These are phyloP conservation scores for cat (Felis catus) DNA, from an alignment of 2,113 vertebrate genomes.

Conservation along the genomic window F.catus_Fca126_mat1.0 CM031418.1:87292001-87292500, in stretches of 20 bases:
- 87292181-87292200: background rate
- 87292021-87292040: conserved; percentile 34
- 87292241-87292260: conserved; percentile 58
- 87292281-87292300: conserved; percentile 35
- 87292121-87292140: conserved; percentile 17
- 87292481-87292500: background rate
- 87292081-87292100: conserved; percentile 23
- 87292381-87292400: background rate
- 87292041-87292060: background rate
- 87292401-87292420: background rate
- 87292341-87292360: background rate
- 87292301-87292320: conserved; percentile 25
- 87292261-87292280: conserved; percentile 48
- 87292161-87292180: conserved; percentile 57
- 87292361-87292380: background rate
- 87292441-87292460: background rate
- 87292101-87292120: background rate
- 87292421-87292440: background rate
- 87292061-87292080: background rate
- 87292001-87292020: conserved; percentile 36
- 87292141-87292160: conserved; percentile 44
- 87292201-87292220: background rate
- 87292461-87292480: background rate
- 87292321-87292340: conserved; percentile 48
- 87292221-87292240: conserved; percentile 47